phyloP scores from a whole-genome alignment of 2,888 invertebrate genomes.

The Tubiluchus corallicola region DNA sequence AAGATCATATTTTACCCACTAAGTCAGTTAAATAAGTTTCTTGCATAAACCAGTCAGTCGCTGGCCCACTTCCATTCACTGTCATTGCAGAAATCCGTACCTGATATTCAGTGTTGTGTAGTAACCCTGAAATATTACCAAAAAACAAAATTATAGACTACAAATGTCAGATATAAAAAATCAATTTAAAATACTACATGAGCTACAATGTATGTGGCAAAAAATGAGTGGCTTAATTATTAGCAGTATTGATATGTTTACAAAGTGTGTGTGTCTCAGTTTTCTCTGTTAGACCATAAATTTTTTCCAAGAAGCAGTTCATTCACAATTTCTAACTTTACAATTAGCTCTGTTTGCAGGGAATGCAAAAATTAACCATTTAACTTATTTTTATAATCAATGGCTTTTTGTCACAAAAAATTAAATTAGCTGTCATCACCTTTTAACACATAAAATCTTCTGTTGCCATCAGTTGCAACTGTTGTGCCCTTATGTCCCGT shows the following conservation, averaged over 20 bases:
- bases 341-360: no score
- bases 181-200: not conserved
- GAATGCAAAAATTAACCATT: no score
- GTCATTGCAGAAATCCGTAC: slow-evolving; percentile 75
- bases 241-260: no score
- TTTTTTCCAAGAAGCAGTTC: no score
- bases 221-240: no score
- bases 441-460: slow-evolving; percentile 51
- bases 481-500: slow-evolving; percentile 41
- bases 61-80: slow-evolving; percentile 77
- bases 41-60: slow-evolving; percentile 69
- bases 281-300: no score
- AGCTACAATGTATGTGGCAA: no score
- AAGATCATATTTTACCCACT: slow-evolving; percentile 47
- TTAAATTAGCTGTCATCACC: no score
- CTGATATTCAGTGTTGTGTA: slow-evolving; percentile 58
- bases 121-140: slow-evolving; percentile 45
- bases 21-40: slow-evolving; percentile 67
- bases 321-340: no score
- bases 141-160: slow-evolving; percentile 9
- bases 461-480: slow-evolving; percentile 64
- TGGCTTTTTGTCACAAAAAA: no score
- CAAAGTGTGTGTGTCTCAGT: no score
- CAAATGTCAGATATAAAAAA: slow-evolving; percentile 4
- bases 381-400: no score